A percentile compares a stretch with the other conserved stretches of the same genome.
Conservation (phyloP, 2,888 invertebrate genomes). For the Drosophila fungiperda region DNA sequence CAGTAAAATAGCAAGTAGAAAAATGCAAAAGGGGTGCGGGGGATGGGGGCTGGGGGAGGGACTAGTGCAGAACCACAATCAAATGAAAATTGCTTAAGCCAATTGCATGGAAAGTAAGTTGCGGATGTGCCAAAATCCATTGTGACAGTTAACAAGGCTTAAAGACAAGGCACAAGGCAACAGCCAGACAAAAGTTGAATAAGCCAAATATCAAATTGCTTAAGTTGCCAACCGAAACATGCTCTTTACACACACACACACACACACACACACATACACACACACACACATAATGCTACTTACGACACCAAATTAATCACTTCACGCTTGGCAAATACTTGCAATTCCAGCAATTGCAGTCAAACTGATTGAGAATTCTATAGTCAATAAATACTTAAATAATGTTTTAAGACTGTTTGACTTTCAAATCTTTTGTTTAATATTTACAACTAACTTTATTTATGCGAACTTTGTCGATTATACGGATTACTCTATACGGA, state of each 20-base stretch:
- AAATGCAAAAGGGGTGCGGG: not conserved
- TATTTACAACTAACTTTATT: not conserved
- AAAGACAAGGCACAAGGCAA: conserved; percentile 29
- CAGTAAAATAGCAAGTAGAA: conserved; percentile 4
- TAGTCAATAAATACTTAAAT: conserved; percentile 21
- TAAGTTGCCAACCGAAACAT: conserved; percentile 25
- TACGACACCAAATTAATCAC: conserved; percentile 49
- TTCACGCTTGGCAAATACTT: conserved; percentile 7
- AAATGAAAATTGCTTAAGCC: conserved; percentile 72
- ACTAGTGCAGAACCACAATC: conserved; percentile 37
- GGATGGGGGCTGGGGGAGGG: not conserved
- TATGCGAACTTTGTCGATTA: not conserved
- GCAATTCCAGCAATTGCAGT: conserved; percentile 15
- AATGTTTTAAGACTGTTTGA: not conserved
- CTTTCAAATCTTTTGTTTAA: not conserved
- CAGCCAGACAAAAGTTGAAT: conserved; percentile 28
- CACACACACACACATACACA: conserved; percentile 5
- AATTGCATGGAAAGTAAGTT: conserved; percentile 71
- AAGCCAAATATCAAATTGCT: conserved; percentile 56
- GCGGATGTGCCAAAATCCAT: conserved; percentile 64
- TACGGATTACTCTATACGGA: not conserved
- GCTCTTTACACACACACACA: conserved; percentile 10
- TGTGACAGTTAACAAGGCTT: conserved; percentile 72
- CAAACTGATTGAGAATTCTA: conserved; percentile 13
- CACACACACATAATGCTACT: conserved; percentile 2